A percentile compares a stretch with the other conserved stretches of the same genome.
Conservation (phyloP, 37 sponge, comb jelly and placozoan genomes). For the Crambe crambe region DNA sequence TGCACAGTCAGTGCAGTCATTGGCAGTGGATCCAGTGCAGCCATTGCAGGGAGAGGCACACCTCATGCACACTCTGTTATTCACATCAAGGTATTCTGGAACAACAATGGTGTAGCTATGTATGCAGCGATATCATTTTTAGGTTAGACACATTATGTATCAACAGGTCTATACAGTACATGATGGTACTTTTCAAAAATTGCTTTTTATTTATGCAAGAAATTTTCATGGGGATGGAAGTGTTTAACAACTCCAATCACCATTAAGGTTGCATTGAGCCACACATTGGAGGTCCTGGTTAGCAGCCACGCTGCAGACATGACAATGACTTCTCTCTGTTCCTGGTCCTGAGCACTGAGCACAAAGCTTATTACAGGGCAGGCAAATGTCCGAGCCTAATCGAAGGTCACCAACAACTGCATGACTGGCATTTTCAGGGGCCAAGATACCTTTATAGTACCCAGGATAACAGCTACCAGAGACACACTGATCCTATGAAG, state of each 20-base stretch:
- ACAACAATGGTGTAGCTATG: not conserved
- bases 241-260: not conserved
- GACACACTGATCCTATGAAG: conserved; percentile 29
- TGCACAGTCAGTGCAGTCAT: conserved; percentile 25
- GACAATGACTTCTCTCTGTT: not conserved
- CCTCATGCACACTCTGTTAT: conserved; percentile 13
- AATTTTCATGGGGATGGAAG: too few species aligned
- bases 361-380: conserved; percentile 43
- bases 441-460: conserved; percentile 15
- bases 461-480: not conserved
- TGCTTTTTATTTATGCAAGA: too few species aligned
- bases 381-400: conserved; percentile 19
- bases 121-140: too few species aligned
- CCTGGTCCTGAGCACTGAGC: conserved; percentile 33
- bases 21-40: conserved; percentile 31
- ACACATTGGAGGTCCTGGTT: conserved; percentile 5
- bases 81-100: conserved; percentile 24
- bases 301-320: conserved; percentile 12
- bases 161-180: too few species aligned
- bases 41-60: conserved; percentile 32
- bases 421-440: not conserved
- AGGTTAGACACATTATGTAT: too few species aligned
- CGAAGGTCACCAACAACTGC: not conserved
- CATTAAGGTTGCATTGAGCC: not conserved
- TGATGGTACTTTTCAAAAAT: too few species aligned